Percentiles rank a stretch among this genome's conserved stretches.
Conservation (phyloP, 2,888 invertebrate species). For the Prenolepis imparis region DNA sequence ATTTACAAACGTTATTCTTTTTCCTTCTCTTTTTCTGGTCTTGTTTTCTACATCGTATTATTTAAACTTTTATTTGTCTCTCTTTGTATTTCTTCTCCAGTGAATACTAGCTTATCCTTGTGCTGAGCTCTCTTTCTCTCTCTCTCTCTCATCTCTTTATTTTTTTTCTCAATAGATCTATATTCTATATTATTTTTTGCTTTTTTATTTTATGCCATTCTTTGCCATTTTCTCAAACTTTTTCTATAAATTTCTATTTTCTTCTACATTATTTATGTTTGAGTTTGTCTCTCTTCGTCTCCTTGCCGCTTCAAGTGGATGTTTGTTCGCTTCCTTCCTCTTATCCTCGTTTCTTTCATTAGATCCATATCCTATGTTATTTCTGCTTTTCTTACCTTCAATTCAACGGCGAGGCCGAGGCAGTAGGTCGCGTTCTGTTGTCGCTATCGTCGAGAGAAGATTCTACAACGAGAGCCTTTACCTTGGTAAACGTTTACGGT, state of each 20-base stretch:
- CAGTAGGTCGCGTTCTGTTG: slow-evolving; percentile 37
- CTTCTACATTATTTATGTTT: slow-evolving; percentile 30
- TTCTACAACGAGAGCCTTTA: slow-evolving; percentile 69
- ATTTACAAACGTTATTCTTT: slow-evolving; percentile 24
- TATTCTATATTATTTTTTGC: not conserved
- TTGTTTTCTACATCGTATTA: not conserved
- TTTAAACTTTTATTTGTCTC: not conserved
- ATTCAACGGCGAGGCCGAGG: slow-evolving; percentile 7
- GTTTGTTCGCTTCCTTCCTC: slow-evolving; percentile 3
- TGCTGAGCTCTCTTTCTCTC: not conserved
- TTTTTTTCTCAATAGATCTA: slow-evolving; percentile 7
- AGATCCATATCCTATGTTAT: slow-evolving; percentile 57
- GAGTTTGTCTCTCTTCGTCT: slow-evolving; percentile 17
- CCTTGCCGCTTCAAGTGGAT: not conserved
- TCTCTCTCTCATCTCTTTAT: not conserved
- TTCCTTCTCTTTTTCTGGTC: slow-evolving; percentile 15
- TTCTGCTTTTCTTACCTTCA: slow-evolving; percentile 44
- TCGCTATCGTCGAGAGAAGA: slow-evolving; percentile 68
- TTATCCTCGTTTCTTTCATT: slow-evolving; percentile 39
- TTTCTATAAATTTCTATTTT: slow-evolving; percentile 21
- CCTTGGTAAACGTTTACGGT: slow-evolving; percentile 78
- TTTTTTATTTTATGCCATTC: slow-evolving; percentile 3
- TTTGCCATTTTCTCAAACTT: not conserved
- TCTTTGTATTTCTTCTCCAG: not conserved
- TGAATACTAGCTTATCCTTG: not conserved